These are phyloP conservation scores for Myoxocephalus aenaeus DNA, from an alignment of 2,797 vertebrate genomes.

Conservation along the genomic window DNA sequence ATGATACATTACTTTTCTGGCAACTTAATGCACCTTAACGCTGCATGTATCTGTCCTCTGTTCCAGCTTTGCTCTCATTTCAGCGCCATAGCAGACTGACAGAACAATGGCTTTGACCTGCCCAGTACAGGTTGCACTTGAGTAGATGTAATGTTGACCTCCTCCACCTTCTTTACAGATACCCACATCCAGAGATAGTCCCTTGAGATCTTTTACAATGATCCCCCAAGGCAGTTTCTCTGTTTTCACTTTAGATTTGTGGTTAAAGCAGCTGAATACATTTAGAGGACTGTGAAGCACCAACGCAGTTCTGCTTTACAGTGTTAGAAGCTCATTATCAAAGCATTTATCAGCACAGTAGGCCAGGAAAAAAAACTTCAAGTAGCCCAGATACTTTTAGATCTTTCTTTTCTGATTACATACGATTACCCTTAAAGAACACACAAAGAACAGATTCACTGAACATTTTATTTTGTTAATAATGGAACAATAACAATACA, in stretches of 20 bases:
- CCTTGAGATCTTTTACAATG: conserved; percentile 42
- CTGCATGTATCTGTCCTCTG: conserved; percentile 39
- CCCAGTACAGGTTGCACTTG: conserved; percentile 30
- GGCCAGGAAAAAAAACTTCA: not conserved
- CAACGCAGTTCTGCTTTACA: conserved; percentile 12
- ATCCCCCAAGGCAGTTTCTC: conserved; percentile 35
- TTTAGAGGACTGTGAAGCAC: conserved; percentile 29
- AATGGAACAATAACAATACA: not conserved
- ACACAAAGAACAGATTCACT: not conserved
- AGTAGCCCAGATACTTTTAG: not conserved
- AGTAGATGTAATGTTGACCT: conserved; percentile 54
- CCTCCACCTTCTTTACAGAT: conserved; percentile 40
- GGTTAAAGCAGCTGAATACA: conserved; percentile 39
- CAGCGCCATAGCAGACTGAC: conserved; percentile 29
- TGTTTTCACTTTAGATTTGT: conserved; percentile 55
- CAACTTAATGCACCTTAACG: conserved; percentile 60
- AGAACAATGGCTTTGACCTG: conserved; percentile 50
- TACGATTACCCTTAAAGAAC: not conserved
- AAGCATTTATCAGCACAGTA: conserved; percentile 8
- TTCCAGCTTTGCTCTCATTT: conserved; percentile 42
- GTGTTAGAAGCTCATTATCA: conserved; percentile 28
- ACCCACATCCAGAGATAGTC: conserved; percentile 33
- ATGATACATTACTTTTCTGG: conserved; percentile 67
- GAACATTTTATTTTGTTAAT: not conserved
- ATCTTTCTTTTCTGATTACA: not conserved